Base-by-base conservation (phyloP, 1,140 invertebrate species). In the Aphis craccivora region DNA sequence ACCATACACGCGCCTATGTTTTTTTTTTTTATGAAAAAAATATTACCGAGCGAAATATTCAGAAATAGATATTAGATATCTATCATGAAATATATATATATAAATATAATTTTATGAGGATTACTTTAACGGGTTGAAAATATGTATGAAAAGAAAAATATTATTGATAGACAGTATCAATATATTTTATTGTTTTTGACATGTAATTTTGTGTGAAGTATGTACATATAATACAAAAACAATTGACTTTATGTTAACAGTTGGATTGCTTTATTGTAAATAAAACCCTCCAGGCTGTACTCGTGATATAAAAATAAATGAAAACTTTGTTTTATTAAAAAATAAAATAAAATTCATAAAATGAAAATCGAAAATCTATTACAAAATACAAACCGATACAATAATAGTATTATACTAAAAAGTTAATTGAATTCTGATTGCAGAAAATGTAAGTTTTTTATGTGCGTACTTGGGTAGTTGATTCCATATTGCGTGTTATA, bases 201-300 rank as follows among this genome's bases (percentile, higher is more conserved):
- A 40, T 84, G 9, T 40, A 14, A 43, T 84, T 40, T 84, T 84
- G 23, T 84, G 30, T 76, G 14, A 76, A 76, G 60, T n/a, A 60
- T 30, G 55, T 55, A 35, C 22, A 25, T 43, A 43, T 84, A 43
- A 40, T 84, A 25, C 23, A 43, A 40, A 84, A 40, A 40, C 37
- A 43, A 84, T 84, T 40, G 83, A 84, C 9, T 40, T 84, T 25
- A 25, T 30, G 37, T 84, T 84, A 23, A 84, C 37, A 40, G 37
- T 84, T 84, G 83, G n/a, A 76, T 84, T 43, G 83, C 35, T 84
- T 43, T 84, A 84, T 84, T 84, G 22, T 25, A 43, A 84, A 84
- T 84, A 43, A 43, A 84, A 84, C 40, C 40, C 37, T 84, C 14
- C 22, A 40, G 43, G 83, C 37, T 43, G 20, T 43, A 40, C 8